A percentile compares a stretch with the other conserved stretches of the same genome.
Conservation (phyloP, 2,888 invertebrate species). For the Apamea anceps region DNA sequence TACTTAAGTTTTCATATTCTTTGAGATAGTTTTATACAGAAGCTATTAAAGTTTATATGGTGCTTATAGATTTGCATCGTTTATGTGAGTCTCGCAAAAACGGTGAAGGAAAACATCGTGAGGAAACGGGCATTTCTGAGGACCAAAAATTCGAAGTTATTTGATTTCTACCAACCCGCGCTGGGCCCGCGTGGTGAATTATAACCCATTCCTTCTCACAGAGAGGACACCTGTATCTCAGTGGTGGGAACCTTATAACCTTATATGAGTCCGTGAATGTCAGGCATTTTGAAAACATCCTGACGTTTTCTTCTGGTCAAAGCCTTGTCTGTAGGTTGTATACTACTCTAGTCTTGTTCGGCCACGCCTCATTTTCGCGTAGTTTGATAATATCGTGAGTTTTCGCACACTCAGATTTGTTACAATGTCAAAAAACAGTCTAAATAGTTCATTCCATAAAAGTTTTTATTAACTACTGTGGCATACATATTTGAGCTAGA, state of each 20-base stretch:
- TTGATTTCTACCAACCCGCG: not conserved
- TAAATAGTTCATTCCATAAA: constrained; percentile 32
- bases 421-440: not conserved
- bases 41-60: constrained; percentile 18
- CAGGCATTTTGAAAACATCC: not conserved
- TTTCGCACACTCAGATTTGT: not conserved
- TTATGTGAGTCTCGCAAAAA: not conserved
- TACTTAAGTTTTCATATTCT: constrained; percentile 14
- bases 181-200: not conserved
- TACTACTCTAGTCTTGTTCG: not conserved
- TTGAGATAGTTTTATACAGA: constrained; percentile 18
- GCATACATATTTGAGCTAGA: constrained; percentile 16
- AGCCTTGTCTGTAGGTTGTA: not conserved
- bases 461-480: constrained; percentile 16
- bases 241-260: not conserved
- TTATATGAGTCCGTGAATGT: not conserved
- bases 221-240: not conserved
- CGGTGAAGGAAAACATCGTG: not conserved
- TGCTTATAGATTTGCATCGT: not conserved
- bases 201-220: not conserved
- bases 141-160: not conserved
- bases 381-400: not conserved
- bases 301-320: not conserved
- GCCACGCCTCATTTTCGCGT: not conserved
- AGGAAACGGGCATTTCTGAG: not conserved